These are phyloP conservation scores for Mesorhabditis belari DNA, from an alignment of 2,888 invertebrate species.

Conservation along the genomic window DNA sequence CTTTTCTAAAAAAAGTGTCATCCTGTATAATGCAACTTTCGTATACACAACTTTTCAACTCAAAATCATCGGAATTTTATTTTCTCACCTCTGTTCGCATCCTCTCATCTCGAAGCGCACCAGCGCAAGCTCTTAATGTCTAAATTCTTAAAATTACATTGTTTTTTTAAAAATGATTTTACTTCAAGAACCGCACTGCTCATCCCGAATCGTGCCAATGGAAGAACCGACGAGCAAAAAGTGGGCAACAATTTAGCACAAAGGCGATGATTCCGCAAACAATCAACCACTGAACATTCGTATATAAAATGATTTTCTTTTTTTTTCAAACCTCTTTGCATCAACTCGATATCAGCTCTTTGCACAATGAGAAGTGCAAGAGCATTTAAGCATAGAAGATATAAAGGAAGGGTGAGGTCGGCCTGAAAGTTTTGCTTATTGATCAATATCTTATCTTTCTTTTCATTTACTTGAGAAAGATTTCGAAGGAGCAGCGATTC, in stretches of 20 bases:
- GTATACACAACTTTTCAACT: no score
- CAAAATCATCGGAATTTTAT: no score
- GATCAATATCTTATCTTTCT: neutral
- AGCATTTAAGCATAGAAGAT: constrained; percentile 40
- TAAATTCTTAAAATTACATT: no score
- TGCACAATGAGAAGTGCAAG: constrained; percentile 40
- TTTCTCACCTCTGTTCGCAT: constrained; percentile 37
- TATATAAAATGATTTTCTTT: neutral
- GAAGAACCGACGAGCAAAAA: constrained; percentile 30
- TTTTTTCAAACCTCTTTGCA: constrained; percentile 8
- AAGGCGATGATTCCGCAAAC: constrained; percentile 23
- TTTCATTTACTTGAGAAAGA: neutral
- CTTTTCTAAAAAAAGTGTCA: no score
- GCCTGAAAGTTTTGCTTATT: neutral
- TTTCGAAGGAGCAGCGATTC: neutral
- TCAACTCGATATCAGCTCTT: constrained; percentile 37
- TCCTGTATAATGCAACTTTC: no score
- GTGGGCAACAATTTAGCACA: constrained; percentile 29
- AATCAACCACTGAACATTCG: constrained; percentile 9
- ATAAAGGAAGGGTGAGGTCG: constrained; percentile 12
- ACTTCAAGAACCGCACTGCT: constrained; percentile 9
- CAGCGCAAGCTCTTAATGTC: constrained; percentile 12
- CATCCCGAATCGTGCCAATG: constrained; percentile 19
- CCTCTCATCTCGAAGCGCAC: constrained; percentile 22
- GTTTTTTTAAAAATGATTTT: neutral